Evolutionary conservation across 2,113 vertebrate species (phyloP).

Genomic region (Ivindomyrus marchei): DNA sequence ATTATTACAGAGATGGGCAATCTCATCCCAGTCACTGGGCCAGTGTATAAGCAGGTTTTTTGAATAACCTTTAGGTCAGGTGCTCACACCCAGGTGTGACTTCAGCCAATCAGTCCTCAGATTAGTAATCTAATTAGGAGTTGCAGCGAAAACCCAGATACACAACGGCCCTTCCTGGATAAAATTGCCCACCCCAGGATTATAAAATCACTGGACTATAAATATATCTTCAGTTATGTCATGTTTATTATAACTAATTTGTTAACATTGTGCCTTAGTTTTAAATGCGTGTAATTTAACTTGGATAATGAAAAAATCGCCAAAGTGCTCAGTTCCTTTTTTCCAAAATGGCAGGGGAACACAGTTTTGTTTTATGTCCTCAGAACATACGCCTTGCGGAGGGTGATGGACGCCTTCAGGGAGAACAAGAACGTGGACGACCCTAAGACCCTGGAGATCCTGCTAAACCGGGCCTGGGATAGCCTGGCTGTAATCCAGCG

Average conservation of each 20-base stretch:
- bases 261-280: background rate
- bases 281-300: background rate
- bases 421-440: constrained; percentile 68
- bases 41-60: too few species aligned
- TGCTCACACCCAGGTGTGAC: too few species aligned
- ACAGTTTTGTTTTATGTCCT: constrained; percentile 28
- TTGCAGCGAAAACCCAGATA: too few species aligned
- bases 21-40: too few species aligned
- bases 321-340: background rate
- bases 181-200: too few species aligned
- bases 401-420: constrained; percentile 76
- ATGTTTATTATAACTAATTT: background rate
- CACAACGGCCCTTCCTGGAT: too few species aligned
- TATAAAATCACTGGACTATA: background rate
- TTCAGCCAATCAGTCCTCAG: too few species aligned
- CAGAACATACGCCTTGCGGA: constrained; percentile 74
- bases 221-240: background rate
- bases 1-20: background rate
- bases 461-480: constrained; percentile 66
- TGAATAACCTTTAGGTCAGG: too few species aligned
- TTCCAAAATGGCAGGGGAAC: background rate
- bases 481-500: constrained; percentile 67
- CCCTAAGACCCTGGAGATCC: constrained; percentile 63
- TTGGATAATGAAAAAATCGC: background rate
- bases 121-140: too few species aligned